These are phyloP conservation scores for Zaprionus tsacasi DNA, from an alignment of 1,140 invertebrate species.

Conservation along the genomic window DNA sequence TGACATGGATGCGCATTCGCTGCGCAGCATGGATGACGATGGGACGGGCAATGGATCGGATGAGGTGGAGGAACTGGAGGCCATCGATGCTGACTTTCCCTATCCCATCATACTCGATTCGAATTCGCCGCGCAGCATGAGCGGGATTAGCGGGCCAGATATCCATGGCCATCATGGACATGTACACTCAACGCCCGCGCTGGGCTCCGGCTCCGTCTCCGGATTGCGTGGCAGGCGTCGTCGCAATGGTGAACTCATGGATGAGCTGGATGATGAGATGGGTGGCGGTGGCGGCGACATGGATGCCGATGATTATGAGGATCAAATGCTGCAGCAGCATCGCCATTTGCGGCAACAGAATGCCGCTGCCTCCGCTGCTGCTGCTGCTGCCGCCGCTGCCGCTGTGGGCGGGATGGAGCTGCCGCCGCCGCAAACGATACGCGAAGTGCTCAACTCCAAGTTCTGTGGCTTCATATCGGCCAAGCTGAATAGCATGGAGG, in stretches of 20 bases:
- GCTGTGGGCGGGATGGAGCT: conserved; percentile 56
- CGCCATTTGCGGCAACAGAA: conserved; percentile 79
- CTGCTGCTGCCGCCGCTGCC: conserved; percentile 19
- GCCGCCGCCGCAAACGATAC: conserved; percentile 75
- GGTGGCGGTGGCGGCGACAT: conserved; percentile 20
- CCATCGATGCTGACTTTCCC: conserved; percentile 81
- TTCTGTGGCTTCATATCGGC: conserved; percentile 83
- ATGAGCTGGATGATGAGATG: conserved; percentile 48
- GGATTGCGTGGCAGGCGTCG: conserved; percentile 53
- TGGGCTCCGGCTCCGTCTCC: conserved; percentile 13
- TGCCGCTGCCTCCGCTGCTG: conserved; percentile 33
- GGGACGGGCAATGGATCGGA: conserved; percentile 60
- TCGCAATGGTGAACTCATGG: conserved; percentile 51
- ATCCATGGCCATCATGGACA: background rate
- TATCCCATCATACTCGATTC: conserved; percentile 80
- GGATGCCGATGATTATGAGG: conserved; percentile 74
- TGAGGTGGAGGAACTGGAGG: conserved; percentile 78
- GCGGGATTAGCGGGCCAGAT: conserved; percentile 5
- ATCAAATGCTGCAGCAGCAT: conserved; percentile 82
- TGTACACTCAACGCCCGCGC: conserved; percentile 30
- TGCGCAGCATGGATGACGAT: conserved; percentile 70
- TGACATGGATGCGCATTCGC: conserved; percentile 71
- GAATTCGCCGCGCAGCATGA: conserved; percentile 63
- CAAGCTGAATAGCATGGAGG: conserved; percentile 82
- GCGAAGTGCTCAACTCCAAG: conserved; percentile 79